Conservation (phyloP, 2,797 vertebrate genomes). For the Otolemur crassicaudatus region DNA sequence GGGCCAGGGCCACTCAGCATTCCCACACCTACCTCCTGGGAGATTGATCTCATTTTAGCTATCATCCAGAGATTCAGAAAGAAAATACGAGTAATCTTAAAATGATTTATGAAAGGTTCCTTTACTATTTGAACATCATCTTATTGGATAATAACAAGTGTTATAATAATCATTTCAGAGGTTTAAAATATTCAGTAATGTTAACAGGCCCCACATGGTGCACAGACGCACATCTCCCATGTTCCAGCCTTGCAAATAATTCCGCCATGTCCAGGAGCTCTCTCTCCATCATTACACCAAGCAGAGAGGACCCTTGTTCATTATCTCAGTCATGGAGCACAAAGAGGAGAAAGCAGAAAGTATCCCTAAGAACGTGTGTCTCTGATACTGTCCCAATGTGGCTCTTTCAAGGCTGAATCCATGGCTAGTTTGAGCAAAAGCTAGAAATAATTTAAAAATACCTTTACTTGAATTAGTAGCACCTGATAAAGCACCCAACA, state of each 20-base stretch:
- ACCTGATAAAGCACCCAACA: neutral
- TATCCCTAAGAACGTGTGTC: neutral
- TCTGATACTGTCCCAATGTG: neutral
- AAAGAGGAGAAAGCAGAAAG: neutral
- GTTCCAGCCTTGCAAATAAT: neutral
- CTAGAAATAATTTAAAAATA: neutral
- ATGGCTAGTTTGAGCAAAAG: neutral
- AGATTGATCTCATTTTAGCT: constrained; percentile 49
- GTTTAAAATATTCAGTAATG: constrained; percentile 46
- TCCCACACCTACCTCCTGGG: neutral
- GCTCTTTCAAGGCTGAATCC: neutral
- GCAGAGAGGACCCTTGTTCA: neutral
- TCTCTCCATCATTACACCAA: neutral
- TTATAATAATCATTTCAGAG: constrained; percentile 22
- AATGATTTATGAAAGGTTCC: neutral
- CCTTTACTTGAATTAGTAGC: neutral
- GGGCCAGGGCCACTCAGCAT: constrained; percentile 23
- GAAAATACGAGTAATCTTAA: constrained; percentile 8
- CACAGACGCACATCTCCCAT: neutral
- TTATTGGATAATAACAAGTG: constrained; percentile 22
- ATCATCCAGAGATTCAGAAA: neutral
- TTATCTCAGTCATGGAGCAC: neutral
- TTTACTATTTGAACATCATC: constrained; percentile 12
- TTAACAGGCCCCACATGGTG: neutral
- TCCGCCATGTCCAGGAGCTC: neutral